A percentile compares a stretch with the other conserved stretches of the same genome.
Conservation (phyloP, 2,797 vertebrate genomes). For the Lacerta bilineata region DNA sequence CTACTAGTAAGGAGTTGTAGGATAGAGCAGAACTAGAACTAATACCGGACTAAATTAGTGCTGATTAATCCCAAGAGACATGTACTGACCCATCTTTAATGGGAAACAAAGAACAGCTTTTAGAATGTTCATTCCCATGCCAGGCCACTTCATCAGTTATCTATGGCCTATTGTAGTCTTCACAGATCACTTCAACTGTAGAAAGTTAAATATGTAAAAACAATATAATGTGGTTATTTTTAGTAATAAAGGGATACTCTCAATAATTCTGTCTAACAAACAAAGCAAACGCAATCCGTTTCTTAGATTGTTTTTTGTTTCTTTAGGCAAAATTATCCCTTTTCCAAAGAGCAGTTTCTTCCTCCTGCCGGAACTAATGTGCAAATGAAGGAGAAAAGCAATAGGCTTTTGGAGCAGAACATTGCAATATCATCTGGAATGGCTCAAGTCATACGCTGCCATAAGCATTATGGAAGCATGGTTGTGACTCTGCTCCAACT, state of each 20-base stretch:
- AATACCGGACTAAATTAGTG: background rate
- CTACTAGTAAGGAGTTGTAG: background rate
- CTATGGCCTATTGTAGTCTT: background rate
- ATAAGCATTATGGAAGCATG: accelerated
- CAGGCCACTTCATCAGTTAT: background rate
- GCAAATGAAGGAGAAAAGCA: background rate
- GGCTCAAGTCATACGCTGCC: background rate
- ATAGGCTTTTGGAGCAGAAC: slow-evolving; percentile 2
- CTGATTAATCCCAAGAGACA: background rate
- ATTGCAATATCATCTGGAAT: accelerated
- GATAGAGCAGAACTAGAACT: background rate
- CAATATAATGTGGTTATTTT: background rate
- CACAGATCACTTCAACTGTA: background rate
- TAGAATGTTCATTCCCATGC: background rate
- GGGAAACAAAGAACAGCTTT: background rate
- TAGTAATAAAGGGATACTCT: background rate
- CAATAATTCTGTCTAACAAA: accelerated
- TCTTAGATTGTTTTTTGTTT: background rate
- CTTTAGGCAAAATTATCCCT: background rate
- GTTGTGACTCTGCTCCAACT: background rate
- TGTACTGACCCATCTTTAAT: background rate
- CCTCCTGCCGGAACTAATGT: background rate
- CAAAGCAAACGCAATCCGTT: accelerated
- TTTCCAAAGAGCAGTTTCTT: slow-evolving; percentile 34
- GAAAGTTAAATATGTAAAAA: background rate